These are phyloP conservation scores for Aporrectodea caliginosa DNA, from an alignment of 1,140 invertebrate species.

Conservation along the genomic window DNA sequence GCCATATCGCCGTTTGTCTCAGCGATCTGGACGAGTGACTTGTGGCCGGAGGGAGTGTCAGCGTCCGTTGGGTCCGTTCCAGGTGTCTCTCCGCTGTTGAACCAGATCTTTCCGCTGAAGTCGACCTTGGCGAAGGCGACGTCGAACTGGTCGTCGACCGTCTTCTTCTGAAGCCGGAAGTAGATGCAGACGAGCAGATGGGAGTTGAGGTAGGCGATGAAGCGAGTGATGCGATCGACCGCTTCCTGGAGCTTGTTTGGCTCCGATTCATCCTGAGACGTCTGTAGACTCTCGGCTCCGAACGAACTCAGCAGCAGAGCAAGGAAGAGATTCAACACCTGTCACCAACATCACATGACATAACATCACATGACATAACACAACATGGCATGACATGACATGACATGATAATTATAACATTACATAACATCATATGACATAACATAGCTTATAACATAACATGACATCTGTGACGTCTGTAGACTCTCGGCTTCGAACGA, in stretches of 20 bases:
- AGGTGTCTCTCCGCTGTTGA: too few species aligned
- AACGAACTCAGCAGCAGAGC: constrained; percentile 97
- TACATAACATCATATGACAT: too few species aligned
- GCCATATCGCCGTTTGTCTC: too few species aligned
- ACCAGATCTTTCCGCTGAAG: constrained; percentile 16
- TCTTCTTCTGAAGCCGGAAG: neutral
- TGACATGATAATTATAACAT: too few species aligned
- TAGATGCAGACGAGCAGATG: constrained; percentile 26
- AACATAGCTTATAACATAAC: too few species aligned
- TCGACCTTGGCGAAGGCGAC: constrained; percentile 6
- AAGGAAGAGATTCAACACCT: constrained; percentile 98
- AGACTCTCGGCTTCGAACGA: constrained; percentile 80
- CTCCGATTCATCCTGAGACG: constrained; percentile 64
- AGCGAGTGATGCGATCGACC: constrained; percentile 85
- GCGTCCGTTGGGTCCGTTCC: too few species aligned
- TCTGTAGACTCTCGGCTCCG: constrained; percentile 66
- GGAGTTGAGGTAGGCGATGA: constrained; percentile 78
- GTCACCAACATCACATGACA: constrained; percentile 37
- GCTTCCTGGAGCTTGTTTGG: constrained; percentile 97
- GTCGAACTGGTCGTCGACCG: constrained; percentile 7
- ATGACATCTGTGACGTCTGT: constrained; percentile 40
- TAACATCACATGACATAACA: neutral
- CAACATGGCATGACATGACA: too few species aligned
- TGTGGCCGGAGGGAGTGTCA: too few species aligned
- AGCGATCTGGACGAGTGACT: too few species aligned